Base-by-base conservation (phyloP, 1,140 invertebrate species). In the Dolichoris vasculosae region DNA sequence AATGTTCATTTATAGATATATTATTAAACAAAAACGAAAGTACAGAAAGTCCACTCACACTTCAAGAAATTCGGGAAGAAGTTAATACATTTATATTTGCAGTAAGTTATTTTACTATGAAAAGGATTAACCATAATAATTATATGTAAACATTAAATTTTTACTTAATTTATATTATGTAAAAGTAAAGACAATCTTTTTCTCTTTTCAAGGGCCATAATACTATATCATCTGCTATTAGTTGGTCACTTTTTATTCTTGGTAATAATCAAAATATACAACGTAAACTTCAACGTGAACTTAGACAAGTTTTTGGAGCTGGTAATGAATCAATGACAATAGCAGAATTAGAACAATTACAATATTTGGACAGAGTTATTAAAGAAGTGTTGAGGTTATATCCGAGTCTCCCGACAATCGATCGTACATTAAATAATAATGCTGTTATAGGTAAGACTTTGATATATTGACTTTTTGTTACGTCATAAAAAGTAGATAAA, bases 1-100 rank as follows among this genome's bases (percentile, higher is more conserved):
- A 92, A 84, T 92, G 92, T 89, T 93, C 93, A 23, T 97, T 97
- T 88, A 90, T 97, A 78, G 97, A 97, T 93, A 91, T 96, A 77
- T 89, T 97, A 32, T 90, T 97, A 23, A 94, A 96, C 86, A 92
- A 94, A 67, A 94, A 93, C 63, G 89, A 89, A 43, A 91, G 93
- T 38, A 93, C 94, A 84, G 94, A 93, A n/a, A 91, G 92, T 48
- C 90, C 92, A 0, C 90, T 97, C 43, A 95, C 94, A 26, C 94
- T 96, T 87, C 89, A 94, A 64, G 96, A 96, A 89, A 95, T 97
- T 20, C 89, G 94, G 83, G 95, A 96, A 91, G 95, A 96, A 93
- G 95, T 96, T 0, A 95, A 97, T 85, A 97, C 96, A 0, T 96
- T 97, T 89, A 96, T 97, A 95, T 97, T 97, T 93, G 96, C 95